These are phyloP conservation scores for Petroica traversi DNA, from an alignment of 2,113 vertebrate genomes.

Conservation along the genomic window DNA sequence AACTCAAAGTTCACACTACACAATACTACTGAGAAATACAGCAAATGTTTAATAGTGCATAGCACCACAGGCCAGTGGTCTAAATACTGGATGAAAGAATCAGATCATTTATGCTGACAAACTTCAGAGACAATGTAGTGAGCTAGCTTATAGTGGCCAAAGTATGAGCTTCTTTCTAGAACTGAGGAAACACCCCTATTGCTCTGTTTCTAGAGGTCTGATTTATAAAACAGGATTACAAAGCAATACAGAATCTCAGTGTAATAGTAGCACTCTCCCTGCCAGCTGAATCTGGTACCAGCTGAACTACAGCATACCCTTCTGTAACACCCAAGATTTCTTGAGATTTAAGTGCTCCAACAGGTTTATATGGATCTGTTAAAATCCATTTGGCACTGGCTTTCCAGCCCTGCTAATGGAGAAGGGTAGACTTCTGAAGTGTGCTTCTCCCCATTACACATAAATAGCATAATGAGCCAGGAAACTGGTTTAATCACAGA, in stretches of 20 bases:
- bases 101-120: background rate
- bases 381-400: background rate
- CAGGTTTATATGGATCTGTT: background rate
- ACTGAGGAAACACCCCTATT: background rate
- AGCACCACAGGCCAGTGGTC: background rate
- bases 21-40: background rate
- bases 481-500: fast-evolving
- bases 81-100: background rate
- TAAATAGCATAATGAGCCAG: background rate
- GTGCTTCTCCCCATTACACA: background rate
- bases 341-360: background rate
- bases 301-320: background rate
- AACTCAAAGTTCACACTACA: background rate
- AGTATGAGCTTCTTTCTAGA: background rate
- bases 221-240: background rate
- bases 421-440: background rate
- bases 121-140: background rate
- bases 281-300: background rate
- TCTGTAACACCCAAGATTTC: background rate
- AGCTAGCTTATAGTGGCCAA: background rate
- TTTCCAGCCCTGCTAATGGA: background rate
- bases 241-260: background rate
- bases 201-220: background rate
- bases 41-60: background rate
- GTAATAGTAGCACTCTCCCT: background rate